These are phyloP conservation scores for Acanthoscelides obtectus DNA, from an alignment of 2,888 invertebrate species.

Conservation along the genomic window DNA sequence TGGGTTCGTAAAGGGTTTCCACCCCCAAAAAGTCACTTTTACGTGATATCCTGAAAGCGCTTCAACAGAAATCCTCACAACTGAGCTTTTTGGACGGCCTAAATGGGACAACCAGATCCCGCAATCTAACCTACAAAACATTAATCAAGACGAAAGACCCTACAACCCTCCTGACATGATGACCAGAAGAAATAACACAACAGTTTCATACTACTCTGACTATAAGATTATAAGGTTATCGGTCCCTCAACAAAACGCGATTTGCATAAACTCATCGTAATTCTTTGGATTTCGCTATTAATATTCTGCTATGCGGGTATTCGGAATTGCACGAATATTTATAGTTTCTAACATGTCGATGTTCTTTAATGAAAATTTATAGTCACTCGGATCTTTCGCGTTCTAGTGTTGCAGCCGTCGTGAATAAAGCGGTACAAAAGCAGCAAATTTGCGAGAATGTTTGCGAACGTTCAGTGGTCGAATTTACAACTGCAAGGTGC, in stretches of 20 bases:
- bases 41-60: no score
- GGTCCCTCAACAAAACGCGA: background rate
- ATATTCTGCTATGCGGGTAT: background rate
- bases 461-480: background rate
- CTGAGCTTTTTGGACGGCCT: no score
- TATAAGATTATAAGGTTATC: no score
- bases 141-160: no score
- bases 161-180: no score
- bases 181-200: no score
- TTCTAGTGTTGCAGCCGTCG: background rate
- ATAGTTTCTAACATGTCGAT: background rate
- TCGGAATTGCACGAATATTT: background rate
- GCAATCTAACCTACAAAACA: no score
- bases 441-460: background rate
- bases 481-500: background rate
- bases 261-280: background rate
- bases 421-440: background rate
- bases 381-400: background rate
- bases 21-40: no score
- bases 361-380: background rate
- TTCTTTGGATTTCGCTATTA: background rate
- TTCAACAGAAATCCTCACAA: no score
- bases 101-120: no score
- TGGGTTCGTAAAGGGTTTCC: no score
- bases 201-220: no score